A percentile compares a stretch with the other conserved stretches of the same genome.
phyloP scores from a whole-genome alignment of 2,113 vertebrate species.

The Neofelis nebulosa region DNA sequence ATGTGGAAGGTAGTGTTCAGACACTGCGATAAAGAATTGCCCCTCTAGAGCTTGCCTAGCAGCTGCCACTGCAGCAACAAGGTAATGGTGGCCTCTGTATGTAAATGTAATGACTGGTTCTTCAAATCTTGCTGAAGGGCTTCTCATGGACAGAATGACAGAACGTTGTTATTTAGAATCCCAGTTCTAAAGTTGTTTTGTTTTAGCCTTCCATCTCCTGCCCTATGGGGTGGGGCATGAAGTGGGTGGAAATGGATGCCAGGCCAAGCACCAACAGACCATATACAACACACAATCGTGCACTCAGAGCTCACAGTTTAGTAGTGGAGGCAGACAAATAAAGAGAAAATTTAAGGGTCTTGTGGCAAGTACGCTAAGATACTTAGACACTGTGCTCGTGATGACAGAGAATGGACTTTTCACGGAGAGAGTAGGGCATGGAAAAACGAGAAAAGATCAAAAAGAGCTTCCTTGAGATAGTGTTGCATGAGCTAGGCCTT shows the following conservation, averaged over 20 bases:
- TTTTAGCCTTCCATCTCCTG: background rate
- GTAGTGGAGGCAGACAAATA: background rate
- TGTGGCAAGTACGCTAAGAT: background rate
- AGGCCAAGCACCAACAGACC: background rate
- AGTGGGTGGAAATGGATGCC: background rate
- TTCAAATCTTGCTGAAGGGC: background rate
- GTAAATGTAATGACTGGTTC: too few species aligned
- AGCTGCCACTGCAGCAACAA: background rate
- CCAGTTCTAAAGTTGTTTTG: background rate
- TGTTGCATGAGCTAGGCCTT: background rate
- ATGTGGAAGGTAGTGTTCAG: background rate
- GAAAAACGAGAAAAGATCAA: background rate
- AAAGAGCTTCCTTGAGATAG: background rate
- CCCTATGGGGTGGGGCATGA: background rate
- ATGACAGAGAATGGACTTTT: background rate
- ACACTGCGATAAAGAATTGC: background rate
- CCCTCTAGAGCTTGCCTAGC: background rate
- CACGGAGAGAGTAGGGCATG: background rate
- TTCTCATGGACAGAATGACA: background rate
- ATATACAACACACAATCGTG: background rate
- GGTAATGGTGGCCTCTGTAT: background rate
- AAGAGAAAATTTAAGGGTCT: background rate
- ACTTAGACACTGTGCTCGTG: background rate
- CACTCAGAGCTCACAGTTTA: background rate
- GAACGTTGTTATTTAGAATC: background rate